phyloP scores from a whole-genome alignment of 2,797 vertebrate genomes.

The Poeciliopsis paucimaculata region DNA sequence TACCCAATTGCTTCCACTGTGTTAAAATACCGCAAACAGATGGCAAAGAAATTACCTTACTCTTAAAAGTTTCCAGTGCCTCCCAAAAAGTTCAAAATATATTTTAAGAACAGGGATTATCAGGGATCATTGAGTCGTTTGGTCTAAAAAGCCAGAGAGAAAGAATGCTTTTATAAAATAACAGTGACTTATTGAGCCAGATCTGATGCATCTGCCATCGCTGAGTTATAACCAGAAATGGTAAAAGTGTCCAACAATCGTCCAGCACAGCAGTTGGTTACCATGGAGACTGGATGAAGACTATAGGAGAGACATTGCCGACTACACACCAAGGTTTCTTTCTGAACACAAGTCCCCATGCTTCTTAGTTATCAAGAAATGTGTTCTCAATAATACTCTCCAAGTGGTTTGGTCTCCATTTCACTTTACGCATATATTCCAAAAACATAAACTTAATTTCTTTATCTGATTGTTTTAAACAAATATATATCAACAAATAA shows the following conservation, averaged over 20 bases:
- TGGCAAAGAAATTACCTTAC: background rate
- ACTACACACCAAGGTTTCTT: background rate
- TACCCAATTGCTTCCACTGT: background rate
- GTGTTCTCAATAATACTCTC: background rate
- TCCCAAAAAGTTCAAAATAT: background rate
- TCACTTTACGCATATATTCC: background rate
- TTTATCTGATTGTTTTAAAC: background rate
- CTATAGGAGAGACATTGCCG: background rate
- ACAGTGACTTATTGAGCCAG: background rate
- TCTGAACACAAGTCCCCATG: background rate
- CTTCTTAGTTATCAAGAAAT: background rate
- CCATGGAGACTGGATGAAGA: background rate
- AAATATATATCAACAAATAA: background rate
- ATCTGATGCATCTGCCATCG: background rate
- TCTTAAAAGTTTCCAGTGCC: background rate
- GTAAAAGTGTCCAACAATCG: background rate
- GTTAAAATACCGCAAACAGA: background rate
- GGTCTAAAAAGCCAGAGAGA: background rate
- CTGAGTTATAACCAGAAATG: background rate
- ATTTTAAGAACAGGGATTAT: background rate
- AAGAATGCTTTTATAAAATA: background rate
- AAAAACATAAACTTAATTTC: background rate
- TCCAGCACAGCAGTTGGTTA: background rate
- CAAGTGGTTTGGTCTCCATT: background rate
- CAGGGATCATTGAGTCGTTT: background rate